Percentiles rank a stretch among this genome's conserved stretches.
These are phyloP conservation scores for Mesaphorura yosii DNA, from an alignment of 1,140 invertebrate genomes.

Conservation along the genomic window DNA sequence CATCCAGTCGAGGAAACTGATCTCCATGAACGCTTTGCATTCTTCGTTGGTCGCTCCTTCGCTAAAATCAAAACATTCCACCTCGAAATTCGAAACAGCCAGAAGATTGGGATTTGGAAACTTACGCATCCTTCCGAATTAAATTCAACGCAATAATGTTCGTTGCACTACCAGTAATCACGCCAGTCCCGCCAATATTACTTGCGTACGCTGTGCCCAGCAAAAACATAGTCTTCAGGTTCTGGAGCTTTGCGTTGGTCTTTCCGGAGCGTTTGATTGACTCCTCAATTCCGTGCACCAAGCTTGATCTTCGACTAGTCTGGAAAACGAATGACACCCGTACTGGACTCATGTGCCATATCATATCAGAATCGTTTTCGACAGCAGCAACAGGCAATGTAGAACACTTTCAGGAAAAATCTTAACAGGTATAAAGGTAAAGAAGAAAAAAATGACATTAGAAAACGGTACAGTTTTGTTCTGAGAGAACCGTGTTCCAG, in stretches of 20 bases:
- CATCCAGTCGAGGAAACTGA: conserved; percentile 47
- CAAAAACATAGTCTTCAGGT: conserved; percentile 28
- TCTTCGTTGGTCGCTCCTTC: conserved; percentile 15
- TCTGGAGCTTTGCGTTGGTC: conserved; percentile 12
- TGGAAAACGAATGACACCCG: no score
- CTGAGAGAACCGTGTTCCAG: no score
- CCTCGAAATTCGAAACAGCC: background rate
- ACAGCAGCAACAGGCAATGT: no score
- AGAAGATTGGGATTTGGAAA: background rate
- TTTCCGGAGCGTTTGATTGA: no score
- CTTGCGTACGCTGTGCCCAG: conserved; percentile 25
- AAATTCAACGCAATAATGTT: conserved; percentile 68
- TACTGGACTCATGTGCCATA: no score
- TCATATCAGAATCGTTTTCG: no score
- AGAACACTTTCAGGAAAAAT: no score
- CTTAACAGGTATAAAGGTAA: no score
- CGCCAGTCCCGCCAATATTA: conserved; percentile 30
- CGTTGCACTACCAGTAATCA: conserved; percentile 66
- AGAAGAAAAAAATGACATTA: no score
- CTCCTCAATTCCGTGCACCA: no score
- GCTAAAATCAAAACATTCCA: background rate
- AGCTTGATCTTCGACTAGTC: no score
- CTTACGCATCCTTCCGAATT: conserved; percentile 29
- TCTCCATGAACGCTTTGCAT: conserved; percentile 19
- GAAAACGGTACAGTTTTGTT: no score